Conservation (phyloP, 2,113 vertebrate genomes). For the Syrrhaptes paradoxus region DNA sequence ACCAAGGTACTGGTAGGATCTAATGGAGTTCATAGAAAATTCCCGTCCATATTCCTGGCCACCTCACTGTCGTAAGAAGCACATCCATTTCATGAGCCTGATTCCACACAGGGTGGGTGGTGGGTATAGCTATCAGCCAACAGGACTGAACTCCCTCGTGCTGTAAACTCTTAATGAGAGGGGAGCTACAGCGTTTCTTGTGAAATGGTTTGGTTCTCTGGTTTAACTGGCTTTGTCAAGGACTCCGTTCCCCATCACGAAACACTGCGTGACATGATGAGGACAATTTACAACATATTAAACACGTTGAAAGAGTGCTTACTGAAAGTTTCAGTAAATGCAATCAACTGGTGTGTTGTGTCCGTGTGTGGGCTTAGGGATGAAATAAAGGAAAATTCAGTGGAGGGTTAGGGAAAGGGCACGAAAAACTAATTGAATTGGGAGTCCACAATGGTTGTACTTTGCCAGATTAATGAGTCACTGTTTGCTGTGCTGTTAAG, state of each 20-base stretch:
- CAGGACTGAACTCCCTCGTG: not conserved
- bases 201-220: not conserved
- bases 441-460: not conserved
- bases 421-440: slow-evolving; percentile 21
- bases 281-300: not conserved
- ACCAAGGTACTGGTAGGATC: not conserved
- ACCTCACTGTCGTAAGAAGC: not conserved
- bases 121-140: not conserved
- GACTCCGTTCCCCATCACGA: not conserved
- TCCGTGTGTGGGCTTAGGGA: not conserved
- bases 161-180: not conserved
- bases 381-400: slow-evolving; percentile 26
- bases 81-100: not conserved
- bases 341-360: not conserved
- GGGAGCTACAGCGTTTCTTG: not conserved
- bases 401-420: not conserved
- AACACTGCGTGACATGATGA: not conserved
- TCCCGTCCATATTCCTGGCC: not conserved
- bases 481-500: slow-evolving; percentile 34
- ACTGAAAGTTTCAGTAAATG: not conserved
- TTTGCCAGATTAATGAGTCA: slow-evolving; percentile 63
- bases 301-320: not conserved
- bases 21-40: slow-evolving; percentile 29
- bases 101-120: not conserved
- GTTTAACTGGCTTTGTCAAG: not conserved